A percentile compares a stretch with the other conserved stretches of the same genome.
phyloP scores from a whole-genome alignment of 2,797 vertebrate genomes.

The Cheirogaleus major region DNA sequence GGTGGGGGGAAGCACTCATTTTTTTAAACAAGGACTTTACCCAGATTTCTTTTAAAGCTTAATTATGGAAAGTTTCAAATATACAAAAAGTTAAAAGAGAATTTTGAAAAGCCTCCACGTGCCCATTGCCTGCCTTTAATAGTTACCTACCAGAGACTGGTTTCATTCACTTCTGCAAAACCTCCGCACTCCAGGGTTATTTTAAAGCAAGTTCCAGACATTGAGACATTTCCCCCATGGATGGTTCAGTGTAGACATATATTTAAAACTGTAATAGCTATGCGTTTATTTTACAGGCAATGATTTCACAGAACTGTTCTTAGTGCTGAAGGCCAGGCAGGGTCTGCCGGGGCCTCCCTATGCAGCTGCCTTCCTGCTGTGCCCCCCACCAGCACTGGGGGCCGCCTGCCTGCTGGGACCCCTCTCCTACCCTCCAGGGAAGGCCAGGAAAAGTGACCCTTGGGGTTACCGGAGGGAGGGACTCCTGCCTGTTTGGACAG shows the following conservation, averaged over 20 bases:
- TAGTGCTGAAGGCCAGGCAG: neutral
- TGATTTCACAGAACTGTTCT: neutral
- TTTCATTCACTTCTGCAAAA: neutral
- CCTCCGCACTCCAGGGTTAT: neutral
- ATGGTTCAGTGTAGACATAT: neutral
- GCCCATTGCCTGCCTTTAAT: neutral
- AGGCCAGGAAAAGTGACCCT: neutral
- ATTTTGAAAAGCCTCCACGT: neutral
- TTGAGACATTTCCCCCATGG: neutral
- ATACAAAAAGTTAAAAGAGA: neutral
- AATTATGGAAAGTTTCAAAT: neutral
- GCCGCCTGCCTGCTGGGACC: neutral
- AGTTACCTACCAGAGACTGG: neutral
- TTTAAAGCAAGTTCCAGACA: constrained; percentile 8
- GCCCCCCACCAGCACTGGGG: accelerated
- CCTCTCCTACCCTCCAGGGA: neutral
- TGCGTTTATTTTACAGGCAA: neutral
- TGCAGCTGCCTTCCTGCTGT: neutral
- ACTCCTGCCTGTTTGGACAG: neutral
- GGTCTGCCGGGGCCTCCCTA: neutral
- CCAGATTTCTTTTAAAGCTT: neutral
- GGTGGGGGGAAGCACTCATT: neutral
- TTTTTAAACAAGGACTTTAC: neutral
- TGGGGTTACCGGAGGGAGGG: neutral
- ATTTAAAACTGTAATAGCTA: neutral